These are phyloP conservation scores for Pseudomyrmex concolor DNA, from an alignment of 1,140 invertebrate genomes.

Conservation along the genomic window DNA sequence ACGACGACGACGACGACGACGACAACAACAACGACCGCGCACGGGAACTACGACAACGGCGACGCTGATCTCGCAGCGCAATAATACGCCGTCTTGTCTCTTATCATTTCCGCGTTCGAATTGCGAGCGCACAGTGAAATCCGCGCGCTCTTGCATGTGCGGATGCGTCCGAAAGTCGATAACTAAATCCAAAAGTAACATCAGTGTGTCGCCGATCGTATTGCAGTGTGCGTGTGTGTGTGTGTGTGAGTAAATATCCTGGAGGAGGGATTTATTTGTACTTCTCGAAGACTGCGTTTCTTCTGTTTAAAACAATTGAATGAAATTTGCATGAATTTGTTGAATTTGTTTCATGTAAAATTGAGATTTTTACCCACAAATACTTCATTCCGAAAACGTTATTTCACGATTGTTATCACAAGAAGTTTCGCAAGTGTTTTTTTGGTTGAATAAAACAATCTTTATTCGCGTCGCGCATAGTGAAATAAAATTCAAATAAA, in stretches of 20 bases:
- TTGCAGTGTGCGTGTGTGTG: neutral
- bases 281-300: neutral
- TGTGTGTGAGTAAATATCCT: neutral
- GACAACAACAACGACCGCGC: constrained; percentile 63
- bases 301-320: neutral
- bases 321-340: constrained; percentile 11
- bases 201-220: constrained; percentile 21
- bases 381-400: neutral
- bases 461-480: too few relatives aligned
- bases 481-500: too few relatives aligned
- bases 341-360: neutral
- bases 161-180: constrained; percentile 13
- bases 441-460: too few relatives aligned
- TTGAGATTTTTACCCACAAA: neutral
- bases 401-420: neutral
- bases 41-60: constrained; percentile 54
- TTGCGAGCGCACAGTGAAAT: neutral
- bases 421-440: neutral
- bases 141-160: neutral
- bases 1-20: constrained; percentile 35
- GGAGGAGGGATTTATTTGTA: constrained; percentile 19
- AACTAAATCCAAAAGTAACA: constrained; percentile 34
- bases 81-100: neutral
- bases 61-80: constrained; percentile 1
- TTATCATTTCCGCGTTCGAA: neutral